Evolutionary conservation across 2,797 vertebrate genomes (phyloP).

Genomic region (Micrastur ruficollis): DNA sequence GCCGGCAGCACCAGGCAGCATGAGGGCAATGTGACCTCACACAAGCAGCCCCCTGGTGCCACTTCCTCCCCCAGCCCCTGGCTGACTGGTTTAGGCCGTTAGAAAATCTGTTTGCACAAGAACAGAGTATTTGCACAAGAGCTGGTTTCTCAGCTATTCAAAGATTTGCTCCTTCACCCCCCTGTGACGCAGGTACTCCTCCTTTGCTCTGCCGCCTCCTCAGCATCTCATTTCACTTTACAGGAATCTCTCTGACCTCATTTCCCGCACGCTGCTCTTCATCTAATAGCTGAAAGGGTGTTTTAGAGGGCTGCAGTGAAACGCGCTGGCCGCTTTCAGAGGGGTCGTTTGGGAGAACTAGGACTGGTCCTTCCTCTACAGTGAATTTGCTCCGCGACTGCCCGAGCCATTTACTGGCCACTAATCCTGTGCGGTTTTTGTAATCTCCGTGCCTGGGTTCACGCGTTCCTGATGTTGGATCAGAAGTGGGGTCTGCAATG

Average conservation of each 20-base stretch:
- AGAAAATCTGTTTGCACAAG: background rate
- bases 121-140: background rate
- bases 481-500: background rate
- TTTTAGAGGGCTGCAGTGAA: background rate
- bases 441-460: background rate
- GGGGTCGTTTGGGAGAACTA: background rate
- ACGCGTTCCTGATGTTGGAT: background rate
- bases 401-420: background rate
- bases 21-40: background rate
- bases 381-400: background rate
- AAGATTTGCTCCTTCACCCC: background rate
- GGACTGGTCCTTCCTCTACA: background rate
- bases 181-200: fast-evolving
- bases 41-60: fast-evolving
- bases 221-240: background rate
- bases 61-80: background rate
- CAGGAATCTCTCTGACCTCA: background rate
- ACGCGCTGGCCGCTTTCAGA: background rate
- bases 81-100: background rate
- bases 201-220: background rate
- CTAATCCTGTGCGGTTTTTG: background rate
- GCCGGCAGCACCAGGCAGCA: background rate
- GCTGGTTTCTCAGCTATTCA: background rate
- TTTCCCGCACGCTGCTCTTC: background rate
- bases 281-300: background rate